phyloP scores from a whole-genome alignment of 2,797 vertebrate genomes.

The Buceros bicornis region DNA sequence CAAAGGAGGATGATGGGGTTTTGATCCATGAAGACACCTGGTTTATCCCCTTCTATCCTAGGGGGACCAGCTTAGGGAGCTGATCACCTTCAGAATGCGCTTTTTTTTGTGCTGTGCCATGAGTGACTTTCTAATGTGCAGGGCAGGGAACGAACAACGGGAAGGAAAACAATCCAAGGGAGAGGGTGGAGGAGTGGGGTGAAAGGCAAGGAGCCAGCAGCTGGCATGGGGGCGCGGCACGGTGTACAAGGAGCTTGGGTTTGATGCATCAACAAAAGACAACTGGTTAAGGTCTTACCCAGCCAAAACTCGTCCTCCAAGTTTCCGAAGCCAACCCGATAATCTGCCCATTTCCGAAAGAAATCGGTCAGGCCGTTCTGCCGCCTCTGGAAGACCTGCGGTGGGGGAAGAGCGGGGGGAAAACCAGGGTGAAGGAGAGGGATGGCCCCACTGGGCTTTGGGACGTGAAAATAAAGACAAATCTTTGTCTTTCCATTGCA shows the following conservation, averaged over 20 bases:
- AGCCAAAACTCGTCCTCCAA: constrained; percentile 99
- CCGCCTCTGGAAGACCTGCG: constrained; percentile 94
- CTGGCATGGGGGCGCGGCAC: neutral
- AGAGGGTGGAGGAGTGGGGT: neutral
- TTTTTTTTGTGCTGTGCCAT: neutral
- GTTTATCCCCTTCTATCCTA: neutral
- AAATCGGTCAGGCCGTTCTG: constrained; percentile 97
- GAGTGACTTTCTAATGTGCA: constrained; percentile 22
- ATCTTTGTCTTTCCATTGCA: neutral
- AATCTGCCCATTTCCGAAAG: constrained; percentile 96
- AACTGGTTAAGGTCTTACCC: constrained; percentile 81
- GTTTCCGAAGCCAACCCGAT: constrained; percentile 94
- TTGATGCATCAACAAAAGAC: constrained; percentile 1
- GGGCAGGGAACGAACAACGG: constrained; percentile 42
- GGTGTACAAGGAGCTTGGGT: constrained; percentile 23
- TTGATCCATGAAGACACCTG: neutral
- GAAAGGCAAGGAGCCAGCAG: constrained; percentile 11
- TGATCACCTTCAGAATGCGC: neutral
- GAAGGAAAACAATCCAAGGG: constrained; percentile 11
- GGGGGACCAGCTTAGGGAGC: neutral
- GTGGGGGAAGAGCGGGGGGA: neutral
- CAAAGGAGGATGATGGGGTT: neutral
- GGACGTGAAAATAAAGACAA: neutral
- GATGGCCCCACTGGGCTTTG: fast-evolving
- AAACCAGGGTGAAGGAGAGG: neutral